These are phyloP conservation scores for Ramphastos sulfuratus DNA, from an alignment of 2,113 vertebrate genomes.

Conservation along the genomic window DNA sequence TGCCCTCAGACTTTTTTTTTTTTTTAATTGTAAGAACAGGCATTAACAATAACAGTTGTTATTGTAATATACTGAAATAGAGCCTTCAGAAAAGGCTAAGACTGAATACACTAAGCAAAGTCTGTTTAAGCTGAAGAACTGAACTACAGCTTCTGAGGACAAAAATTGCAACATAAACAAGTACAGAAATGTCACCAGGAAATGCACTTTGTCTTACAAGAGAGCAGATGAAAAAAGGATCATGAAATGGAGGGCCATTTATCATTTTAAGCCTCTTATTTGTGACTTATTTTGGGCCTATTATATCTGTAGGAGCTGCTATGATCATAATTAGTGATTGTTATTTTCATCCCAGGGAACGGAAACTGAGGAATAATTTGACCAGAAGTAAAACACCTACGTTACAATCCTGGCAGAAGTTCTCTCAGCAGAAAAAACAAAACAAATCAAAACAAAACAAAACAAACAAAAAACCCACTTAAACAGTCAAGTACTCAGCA, in stretches of 20 bases:
- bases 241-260: background rate
- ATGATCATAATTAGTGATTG: background rate
- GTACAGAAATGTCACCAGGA: background rate
- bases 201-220: background rate
- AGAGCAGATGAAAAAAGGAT: background rate
- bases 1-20: background rate
- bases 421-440: background rate
- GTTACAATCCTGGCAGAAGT: background rate
- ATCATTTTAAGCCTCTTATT: background rate
- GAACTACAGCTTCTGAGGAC: background rate
- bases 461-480: background rate
- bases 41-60: background rate
- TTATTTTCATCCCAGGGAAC: background rate
- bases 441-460: too few species aligned
- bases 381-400: background rate
- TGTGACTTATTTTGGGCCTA: background rate
- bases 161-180: background rate
- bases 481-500: background rate
- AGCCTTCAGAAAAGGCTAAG: background rate
- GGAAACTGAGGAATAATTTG: background rate
- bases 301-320: background rate
- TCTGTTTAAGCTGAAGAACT: background rate
- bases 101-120: background rate
- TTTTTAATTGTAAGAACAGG: background rate
- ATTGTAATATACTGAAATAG: background rate